Base-by-base conservation (phyloP, 2,888 invertebrate species). In the Scaptomyza flava region DNA sequence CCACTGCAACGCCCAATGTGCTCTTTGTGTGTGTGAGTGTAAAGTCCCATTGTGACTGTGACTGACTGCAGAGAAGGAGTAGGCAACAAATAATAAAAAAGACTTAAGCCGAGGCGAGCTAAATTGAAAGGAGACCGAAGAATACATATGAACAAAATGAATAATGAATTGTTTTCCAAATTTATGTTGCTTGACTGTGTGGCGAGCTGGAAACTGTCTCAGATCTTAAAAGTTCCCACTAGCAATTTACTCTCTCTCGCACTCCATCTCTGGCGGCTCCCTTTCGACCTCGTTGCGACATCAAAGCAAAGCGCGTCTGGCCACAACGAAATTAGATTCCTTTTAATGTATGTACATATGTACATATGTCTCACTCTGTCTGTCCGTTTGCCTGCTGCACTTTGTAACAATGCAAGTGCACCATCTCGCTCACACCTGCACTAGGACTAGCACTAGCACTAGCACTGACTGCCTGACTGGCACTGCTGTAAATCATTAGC, bases 161-260 rank as follows among this genome's bases (percentile, higher is more conserved):
- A 87, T 89, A 90, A 90, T 89, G 87, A 79, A 90, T 90, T 89
- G 90, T 79, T 89, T 89, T 83, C 67, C 70, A 85, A 54, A 58
- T 85, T 75, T 70, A 83, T 79, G 77, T 38, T 48, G 64, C 23
- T 20, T 34, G 20, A n/a, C 48, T 31, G 14, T 38, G 38, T 14
- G 60, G 42, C 58, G 23, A 23, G 23, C 3, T 71, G 56, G 60
- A 53, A 50, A 70, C 46, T 69, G 46, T 51, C 27, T 12, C 42
- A 23, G 41, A 9, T 20, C 12, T 9, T 9, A 12, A 12, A 12
- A 33, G n/a, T 12, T 47, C 42, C 46, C 51, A 14, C 54, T 50
- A 47, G 31, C 60, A 57, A 53, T 73, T 17, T 12, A 30, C 12
- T 30, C 33, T 23, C 20, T 41, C 51, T 33, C 60, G 17, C 17